Evolutionary conservation across 2,797 vertebrate species (phyloP).

Genomic region (Oreortyx pictus): DNA sequence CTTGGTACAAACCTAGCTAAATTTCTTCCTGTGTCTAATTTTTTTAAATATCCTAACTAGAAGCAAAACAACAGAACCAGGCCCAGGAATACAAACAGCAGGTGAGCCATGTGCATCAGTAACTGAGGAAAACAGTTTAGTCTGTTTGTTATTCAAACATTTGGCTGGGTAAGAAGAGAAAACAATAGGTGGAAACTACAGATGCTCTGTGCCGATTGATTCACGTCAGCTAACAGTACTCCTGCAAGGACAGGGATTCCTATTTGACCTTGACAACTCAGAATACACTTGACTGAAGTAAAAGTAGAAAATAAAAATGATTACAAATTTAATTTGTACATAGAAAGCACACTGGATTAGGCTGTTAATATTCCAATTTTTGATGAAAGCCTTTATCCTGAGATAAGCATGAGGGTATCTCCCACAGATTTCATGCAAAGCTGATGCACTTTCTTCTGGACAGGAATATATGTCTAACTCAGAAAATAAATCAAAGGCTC

Average conservation of each 20-base stretch:
- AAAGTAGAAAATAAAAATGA: background rate
- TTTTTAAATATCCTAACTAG: slow-evolving; percentile 41
- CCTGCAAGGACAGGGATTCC: background rate
- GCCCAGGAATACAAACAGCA: slow-evolving; percentile 4
- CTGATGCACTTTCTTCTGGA: background rate
- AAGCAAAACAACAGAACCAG: background rate
- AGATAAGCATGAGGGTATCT: background rate
- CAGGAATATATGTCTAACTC: background rate
- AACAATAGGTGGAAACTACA: background rate
- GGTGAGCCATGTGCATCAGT: slow-evolving; percentile 2
- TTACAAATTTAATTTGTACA: background rate
- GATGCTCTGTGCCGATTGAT: background rate
- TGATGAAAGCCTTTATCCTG: background rate
- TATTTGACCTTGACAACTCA: background rate
- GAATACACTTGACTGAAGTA: background rate
- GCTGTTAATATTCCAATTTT: background rate
- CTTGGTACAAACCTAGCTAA: slow-evolving; percentile 48
- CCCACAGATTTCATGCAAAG: background rate
- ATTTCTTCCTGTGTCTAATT: slow-evolving; percentile 66
- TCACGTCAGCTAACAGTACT: background rate
- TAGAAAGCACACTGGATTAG: background rate
- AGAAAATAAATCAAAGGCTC: background rate
- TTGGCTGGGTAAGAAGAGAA: slow-evolving; percentile 27
- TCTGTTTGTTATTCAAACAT: slow-evolving; percentile 53
- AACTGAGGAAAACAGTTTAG: slow-evolving; percentile 12